Evolutionary conservation across 1,140 invertebrate genomes (phyloP).

Genomic region (Leptestheria dahalacensis): DNA sequence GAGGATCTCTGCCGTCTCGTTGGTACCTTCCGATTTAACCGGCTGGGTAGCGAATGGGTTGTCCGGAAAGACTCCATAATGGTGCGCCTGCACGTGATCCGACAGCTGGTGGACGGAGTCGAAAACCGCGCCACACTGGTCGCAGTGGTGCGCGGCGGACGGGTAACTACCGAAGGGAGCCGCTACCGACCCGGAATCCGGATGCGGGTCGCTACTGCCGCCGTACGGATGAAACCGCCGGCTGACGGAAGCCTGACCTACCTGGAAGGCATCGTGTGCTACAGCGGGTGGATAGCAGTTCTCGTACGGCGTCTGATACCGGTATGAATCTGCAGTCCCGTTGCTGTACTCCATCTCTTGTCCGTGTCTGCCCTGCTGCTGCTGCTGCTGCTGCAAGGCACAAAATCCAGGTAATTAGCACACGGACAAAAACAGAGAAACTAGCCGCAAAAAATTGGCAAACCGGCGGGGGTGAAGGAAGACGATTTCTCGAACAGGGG

Average conservation of each 20-base stretch:
- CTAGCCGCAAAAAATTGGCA: no score
- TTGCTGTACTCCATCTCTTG: conserved; percentile 19
- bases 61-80: conserved; percentile 25
- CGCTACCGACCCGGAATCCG: background rate
- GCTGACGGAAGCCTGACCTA: conserved; percentile 17
- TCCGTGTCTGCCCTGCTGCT: no score
- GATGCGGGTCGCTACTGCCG: background rate
- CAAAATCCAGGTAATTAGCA: no score
- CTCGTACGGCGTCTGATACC: conserved; percentile 14
- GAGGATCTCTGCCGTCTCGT: conserved; percentile 59
- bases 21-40: conserved; percentile 21
- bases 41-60: background rate
- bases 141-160: conserved; percentile 51
- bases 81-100: conserved; percentile 51
- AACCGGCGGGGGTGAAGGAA: no score
- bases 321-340: conserved; percentile 18
- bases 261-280: conserved; percentile 17
- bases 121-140: conserved; percentile 60
- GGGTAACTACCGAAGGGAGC: conserved; percentile 37
- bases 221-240: conserved; percentile 30
- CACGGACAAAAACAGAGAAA: no score
- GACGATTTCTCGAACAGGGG: no score
- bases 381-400: no score
- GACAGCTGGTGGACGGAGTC: conserved; percentile 48
- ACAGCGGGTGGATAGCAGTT: conserved; percentile 8